Conservation (phyloP, 2,113 vertebrate genomes). For the Oncorhynchus tshawytscha region DNA sequence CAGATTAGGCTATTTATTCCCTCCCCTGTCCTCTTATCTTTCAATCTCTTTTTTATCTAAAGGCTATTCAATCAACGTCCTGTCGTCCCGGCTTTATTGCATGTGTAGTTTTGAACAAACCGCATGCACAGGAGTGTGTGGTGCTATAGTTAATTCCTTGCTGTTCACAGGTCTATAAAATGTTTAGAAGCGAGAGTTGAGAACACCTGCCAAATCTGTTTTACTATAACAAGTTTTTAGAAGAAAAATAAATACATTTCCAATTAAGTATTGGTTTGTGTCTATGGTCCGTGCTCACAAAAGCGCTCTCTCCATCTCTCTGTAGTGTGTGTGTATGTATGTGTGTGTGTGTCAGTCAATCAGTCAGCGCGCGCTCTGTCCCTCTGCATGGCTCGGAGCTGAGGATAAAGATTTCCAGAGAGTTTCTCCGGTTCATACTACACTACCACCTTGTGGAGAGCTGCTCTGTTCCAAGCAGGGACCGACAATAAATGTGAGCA, state of each 20-base stretch:
- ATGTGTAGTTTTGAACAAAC: not conserved
- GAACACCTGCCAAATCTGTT: no score
- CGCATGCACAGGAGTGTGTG: not conserved
- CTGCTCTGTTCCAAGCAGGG: not conserved
- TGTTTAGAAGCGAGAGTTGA: no score
- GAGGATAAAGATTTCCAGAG: not conserved
- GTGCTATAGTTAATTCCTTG: not conserved
- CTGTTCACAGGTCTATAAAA: no score
- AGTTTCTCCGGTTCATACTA: slow-evolving; percentile 37
- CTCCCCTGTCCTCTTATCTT: no score
- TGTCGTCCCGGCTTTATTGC: not conserved
- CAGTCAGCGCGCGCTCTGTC: no score
- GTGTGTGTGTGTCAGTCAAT: no score
- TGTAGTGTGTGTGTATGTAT: not conserved
- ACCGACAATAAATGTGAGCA: not conserved
- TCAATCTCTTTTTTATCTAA: not conserved
- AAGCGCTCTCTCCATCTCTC: no score
- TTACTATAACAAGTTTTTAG: no score
- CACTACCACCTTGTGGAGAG: slow-evolving; percentile 50
- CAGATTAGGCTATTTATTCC: no score
- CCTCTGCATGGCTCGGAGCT: not conserved
- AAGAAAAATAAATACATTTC: no score
- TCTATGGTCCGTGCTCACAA: no score
- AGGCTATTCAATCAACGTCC: not conserved
- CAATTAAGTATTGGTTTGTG: no score